phyloP scores from a whole-genome alignment of 2,113 vertebrate species.

The Procavia capensis region DNA sequence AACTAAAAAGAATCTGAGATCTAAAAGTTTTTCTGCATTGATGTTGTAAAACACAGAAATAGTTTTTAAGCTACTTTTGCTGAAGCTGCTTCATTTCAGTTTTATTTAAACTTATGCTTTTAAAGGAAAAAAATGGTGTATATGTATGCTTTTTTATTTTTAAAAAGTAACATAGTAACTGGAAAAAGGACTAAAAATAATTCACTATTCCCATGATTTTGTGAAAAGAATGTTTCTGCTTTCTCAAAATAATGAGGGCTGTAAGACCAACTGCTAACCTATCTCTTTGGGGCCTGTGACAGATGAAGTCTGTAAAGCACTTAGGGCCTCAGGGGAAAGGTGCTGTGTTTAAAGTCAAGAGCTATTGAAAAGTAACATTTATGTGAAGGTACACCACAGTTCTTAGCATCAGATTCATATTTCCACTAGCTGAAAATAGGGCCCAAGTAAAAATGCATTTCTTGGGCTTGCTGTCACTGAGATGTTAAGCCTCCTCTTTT shows the following conservation, averaged over 20 bases:
- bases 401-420: conserved; percentile 18
- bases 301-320: conserved; percentile 45
- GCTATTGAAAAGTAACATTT: conserved; percentile 56
- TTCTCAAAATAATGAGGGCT: conserved; percentile 72
- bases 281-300: conserved; percentile 12
- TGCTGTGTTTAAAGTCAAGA: conserved; percentile 34
- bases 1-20: neutral
- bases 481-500: neutral
- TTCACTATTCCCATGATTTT: conserved; percentile 50
- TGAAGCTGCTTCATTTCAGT: conserved; percentile 19
- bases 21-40: neutral
- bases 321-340: neutral
- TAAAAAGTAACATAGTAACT: conserved; percentile 59
- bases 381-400: conserved; percentile 12
- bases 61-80: neutral
- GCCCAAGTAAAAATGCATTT: neutral
- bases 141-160: neutral
- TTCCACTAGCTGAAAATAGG: conserved; percentile 38
- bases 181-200: conserved; percentile 62
- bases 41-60: neutral
- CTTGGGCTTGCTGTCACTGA: neutral
- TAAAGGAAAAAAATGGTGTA: neutral
- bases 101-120: conserved; percentile 64
- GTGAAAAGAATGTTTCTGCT: conserved; percentile 67
- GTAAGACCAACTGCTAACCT: conserved; percentile 8